These are phyloP conservation scores for Microplitis manilae DNA, from an alignment of 2,888 invertebrate species.

Conservation along the genomic window DNA sequence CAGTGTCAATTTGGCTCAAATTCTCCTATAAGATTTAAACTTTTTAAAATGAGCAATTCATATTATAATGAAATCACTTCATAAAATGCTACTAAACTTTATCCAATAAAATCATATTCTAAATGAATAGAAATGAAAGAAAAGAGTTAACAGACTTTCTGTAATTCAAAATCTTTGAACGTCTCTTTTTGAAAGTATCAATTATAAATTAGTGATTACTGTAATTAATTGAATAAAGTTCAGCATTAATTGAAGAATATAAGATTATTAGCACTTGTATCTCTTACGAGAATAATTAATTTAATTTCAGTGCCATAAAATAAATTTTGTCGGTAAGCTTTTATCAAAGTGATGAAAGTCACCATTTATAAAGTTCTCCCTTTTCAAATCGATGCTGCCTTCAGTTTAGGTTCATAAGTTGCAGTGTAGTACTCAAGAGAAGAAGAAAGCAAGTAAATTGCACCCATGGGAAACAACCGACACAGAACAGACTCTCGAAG, in stretches of 20 bases:
- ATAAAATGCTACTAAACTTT: no score
- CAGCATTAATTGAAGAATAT: not conserved
- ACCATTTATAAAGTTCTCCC: not conserved
- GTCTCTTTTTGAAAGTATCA: conserved; percentile 15
- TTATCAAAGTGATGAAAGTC: not conserved
- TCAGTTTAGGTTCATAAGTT: conserved; percentile 25
- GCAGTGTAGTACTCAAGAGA: conserved; percentile 1
- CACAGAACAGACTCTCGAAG: conserved; percentile 47
- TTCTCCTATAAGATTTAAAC: no score
- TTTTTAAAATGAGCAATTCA: no score
- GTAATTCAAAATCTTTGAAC: conserved; percentile 37
- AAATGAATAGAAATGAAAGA: not conserved
- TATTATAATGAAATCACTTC: no score
- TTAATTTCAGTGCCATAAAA: not conserved
- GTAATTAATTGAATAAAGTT: not conserved
- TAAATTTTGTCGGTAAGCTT: not conserved
- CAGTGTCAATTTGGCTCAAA: no score
- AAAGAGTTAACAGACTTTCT: not conserved
- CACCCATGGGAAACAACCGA: conserved; percentile 61
- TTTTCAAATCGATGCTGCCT: not conserved
- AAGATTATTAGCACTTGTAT: not conserved
- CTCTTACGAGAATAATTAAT: not conserved
- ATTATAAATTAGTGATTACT: not conserved
- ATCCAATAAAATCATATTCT: no score
- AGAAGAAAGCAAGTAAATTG: conserved; percentile 54